Evolutionary conservation across 2,113 vertebrate genomes (phyloP).

Genomic region (Forbesichthys agassizii): DNA sequence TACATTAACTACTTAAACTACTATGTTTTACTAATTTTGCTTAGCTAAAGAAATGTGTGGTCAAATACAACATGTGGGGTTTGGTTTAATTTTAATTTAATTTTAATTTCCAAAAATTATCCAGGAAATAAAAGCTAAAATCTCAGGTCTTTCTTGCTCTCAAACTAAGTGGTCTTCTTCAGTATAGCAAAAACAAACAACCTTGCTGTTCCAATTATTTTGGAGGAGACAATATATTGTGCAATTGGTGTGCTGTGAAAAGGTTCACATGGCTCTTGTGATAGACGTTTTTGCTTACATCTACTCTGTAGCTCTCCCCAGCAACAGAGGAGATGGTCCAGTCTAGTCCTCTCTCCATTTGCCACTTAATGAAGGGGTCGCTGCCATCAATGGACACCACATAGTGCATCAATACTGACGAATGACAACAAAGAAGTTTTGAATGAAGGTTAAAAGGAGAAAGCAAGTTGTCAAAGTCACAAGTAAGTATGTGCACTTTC

Average conservation of each 20-base stretch:
- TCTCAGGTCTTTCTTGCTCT: too few relatives aligned
- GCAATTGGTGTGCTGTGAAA: background rate
- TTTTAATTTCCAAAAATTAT: too few relatives aligned
- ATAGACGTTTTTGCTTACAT: slow-evolving; percentile 45
- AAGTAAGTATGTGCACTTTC: too few relatives aligned
- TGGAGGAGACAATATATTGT: background rate
- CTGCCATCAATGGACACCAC: slow-evolving; percentile 60
- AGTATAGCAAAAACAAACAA: too few relatives aligned
- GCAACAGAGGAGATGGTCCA: slow-evolving; percentile 67
- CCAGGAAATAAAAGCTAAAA: too few relatives aligned
- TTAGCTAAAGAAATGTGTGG: too few relatives aligned
- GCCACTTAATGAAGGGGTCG: slow-evolving; percentile 61
- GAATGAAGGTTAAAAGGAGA: background rate
- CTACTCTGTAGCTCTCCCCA: slow-evolving; percentile 71
- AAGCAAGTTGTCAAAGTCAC: background rate
- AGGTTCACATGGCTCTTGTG: background rate
- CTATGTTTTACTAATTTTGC: too few relatives aligned
- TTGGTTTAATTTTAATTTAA: too few relatives aligned
- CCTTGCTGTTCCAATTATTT: too few relatives aligned
- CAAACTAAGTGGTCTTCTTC: too few relatives aligned
- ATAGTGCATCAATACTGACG: slow-evolving; percentile 34
- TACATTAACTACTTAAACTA: too few relatives aligned
- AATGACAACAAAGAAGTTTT: background rate
- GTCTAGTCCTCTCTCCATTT: slow-evolving; percentile 68
- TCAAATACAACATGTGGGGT: too few relatives aligned